Percentiles rank a stretch among this genome's conserved stretches.
Evolutionary conservation across 30 jellyfish, hydroid and myxozoan genomes (phyloP).

Genomic region (Cassiopea andromeda): DNA sequence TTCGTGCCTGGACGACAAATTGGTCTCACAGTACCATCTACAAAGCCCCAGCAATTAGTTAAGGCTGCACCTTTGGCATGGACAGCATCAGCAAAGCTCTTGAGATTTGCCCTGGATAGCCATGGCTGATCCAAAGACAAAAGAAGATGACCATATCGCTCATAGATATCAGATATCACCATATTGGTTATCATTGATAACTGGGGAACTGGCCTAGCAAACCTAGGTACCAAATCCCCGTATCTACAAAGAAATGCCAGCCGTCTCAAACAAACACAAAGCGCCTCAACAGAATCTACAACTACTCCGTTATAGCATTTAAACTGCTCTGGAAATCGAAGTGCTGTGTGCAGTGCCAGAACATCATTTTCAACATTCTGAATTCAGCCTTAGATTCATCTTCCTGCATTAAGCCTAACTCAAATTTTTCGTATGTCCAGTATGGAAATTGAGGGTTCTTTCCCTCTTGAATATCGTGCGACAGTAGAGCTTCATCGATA

Average conservation of each 20-base stretch:
- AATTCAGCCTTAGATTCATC: conserved; percentile 35
- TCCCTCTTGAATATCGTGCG: not conserved
- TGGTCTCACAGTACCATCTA: conserved; percentile 37
- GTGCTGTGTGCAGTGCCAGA: not conserved
- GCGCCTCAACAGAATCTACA: conserved; percentile 40
- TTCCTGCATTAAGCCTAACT: conserved; percentile 22
- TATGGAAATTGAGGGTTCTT: conserved; percentile 34
- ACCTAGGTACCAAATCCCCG: conserved; percentile 15
- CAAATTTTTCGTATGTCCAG: conserved; percentile 27
- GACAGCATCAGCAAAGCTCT: not conserved
- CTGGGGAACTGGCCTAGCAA: conserved; percentile 61
- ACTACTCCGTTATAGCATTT: conserved; percentile 41
- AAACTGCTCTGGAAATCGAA: conserved; percentile 5
- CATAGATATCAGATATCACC: conserved; percentile 12
- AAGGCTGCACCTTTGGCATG: not conserved
- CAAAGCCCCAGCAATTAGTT: conserved; percentile 35
- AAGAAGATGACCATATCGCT: not conserved
- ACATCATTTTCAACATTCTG: conserved; percentile 7
- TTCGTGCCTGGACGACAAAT: conserved; percentile 24
- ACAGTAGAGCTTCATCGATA: conserved; percentile 12
- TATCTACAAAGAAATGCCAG: conserved; percentile 45
- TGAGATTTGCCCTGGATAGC: not conserved
- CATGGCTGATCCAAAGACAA: not conserved
- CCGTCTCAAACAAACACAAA: conserved; percentile 24
- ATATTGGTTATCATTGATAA: conserved; percentile 11